Base-by-base conservation (phyloP, 2,888 invertebrate genomes). In the Quadriops clusia region DNA sequence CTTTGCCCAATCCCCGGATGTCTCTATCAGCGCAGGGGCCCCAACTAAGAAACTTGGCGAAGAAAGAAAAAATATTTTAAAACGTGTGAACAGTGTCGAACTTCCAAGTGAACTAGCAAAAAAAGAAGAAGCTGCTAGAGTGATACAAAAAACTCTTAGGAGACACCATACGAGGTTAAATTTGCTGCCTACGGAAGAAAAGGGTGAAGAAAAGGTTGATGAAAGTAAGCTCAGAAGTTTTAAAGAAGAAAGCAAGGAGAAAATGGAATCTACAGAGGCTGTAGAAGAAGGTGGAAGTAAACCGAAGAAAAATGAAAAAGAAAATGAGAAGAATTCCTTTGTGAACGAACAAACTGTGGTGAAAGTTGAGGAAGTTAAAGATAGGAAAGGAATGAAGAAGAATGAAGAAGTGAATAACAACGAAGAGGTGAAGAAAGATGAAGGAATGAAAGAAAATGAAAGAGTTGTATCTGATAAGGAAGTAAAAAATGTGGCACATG, bases 301-400 rank as follows among this genome's bases (percentile, higher is more conserved):
- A 18, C 18, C 7, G 8, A 18, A 7, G 18, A 7, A n/a, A 18
- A 18, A 32, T 6, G 34, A 37, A 27, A 23, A 32, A 17, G 22
- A 26, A 26, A 12, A 17, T 28, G 16, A 33, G 17, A 13, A 30
- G 17, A 24, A 21, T 12, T 21, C 31, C 12, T 17, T 10, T 20
- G 18, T 13, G 23, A 25, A 21, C 23, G 29, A 23, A 27, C 18
- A 21, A 27, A 35, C 24, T 23, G 31, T 23, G 24, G 33, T 22
- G n/a, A 34, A 29, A 15, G 8, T 11, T 15, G 10, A 24, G 17
- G 13, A 5, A 15, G 9, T 13, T 17, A 28, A 9, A 17, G 6
- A 12, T 11, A 32, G 13, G n/a, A 32, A 4, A 30, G 21, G 8
- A 20, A 23, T 5, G 6, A n/a, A 5, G 4, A 8, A 18, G 18